Evolutionary conservation across 1,140 invertebrate species (phyloP), one percentile per base, ranked within the genome.

Genomic region (Lerema accius): DNA sequence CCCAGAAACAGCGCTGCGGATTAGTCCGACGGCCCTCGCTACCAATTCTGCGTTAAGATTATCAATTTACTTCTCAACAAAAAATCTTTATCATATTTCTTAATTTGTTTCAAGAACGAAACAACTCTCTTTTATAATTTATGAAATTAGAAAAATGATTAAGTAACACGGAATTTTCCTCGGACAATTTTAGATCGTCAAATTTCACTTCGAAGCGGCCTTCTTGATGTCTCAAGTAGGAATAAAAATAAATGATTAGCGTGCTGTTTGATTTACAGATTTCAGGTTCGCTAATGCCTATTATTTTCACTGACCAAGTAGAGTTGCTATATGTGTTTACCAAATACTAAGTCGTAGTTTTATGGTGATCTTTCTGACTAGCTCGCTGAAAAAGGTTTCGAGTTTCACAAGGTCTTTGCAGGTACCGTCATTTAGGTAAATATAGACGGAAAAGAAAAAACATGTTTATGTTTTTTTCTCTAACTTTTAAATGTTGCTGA

Each of bases 1-100:
- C 74, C 71, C 76, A 75, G 71, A 83, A 83, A 83, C 72, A 78
- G 82, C 85, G 78, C 77, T 84, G 81, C 79, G 67, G 73, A 78
- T 86, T 82, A 76, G 67, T 77, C 71, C 77, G 72, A 67, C 71
- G 73, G 76, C 79, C 80, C 82, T 82, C 74, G 75, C 73, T 66
- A 79, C 68, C 55, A 58, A 51, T 56, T 50, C 26, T 48, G 48
- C 26, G 40, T 14, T 7, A 35, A 50, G 35, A 51, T 51, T 51
- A 62, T 62, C 46, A 61, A 13, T 49, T 50, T 56, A n/a, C n/a
- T 49, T 49, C n/a, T 43, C 42, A 50, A 48, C 35, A 56, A 64
- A 64, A 28, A 49, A 23, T 17, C n/a, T 46, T 17, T 59, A 23
- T 65, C 39, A 17, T 55, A 55, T 63, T 63, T 37, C 43, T 15